Conservation (phyloP, 2,113 vertebrate species). For the Passerina amoena region DNA sequence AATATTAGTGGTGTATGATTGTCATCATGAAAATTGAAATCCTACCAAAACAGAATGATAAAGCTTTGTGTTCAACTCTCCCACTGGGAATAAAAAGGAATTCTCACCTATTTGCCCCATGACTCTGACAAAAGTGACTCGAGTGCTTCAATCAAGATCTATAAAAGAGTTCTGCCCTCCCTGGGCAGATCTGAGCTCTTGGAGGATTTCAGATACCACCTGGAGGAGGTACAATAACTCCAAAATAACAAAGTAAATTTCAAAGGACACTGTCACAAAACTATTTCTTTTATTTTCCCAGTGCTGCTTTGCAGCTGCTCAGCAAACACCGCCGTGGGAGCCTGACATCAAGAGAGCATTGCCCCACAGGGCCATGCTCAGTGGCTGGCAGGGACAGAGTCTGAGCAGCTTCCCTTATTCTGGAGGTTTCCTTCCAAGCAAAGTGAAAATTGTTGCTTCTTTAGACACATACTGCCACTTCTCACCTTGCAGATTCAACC, state of each 20-base stretch:
- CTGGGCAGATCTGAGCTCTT: background rate
- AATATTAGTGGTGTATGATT: background rate
- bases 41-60: background rate
- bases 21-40: background rate
- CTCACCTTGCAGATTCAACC: background rate
- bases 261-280: background rate
- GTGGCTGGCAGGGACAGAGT: background rate
- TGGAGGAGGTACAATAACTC: background rate
- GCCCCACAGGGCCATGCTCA: background rate
- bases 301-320: background rate
- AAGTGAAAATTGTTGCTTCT: background rate
- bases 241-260: background rate
- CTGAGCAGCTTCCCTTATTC: background rate
- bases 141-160: background rate
- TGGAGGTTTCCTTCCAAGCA: background rate
- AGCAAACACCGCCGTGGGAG: background rate
- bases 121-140: background rate
- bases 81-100: constrained; percentile 19
- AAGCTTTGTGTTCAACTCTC: background rate
- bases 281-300: background rate
- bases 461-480: background rate
- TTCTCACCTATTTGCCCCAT: constrained; percentile 11
- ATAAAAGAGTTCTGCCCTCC: background rate
- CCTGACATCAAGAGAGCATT: background rate
- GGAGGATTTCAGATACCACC: background rate